phyloP scores from a whole-genome alignment of 2,888 invertebrate species.

The Spilarctia lutea region DNA sequence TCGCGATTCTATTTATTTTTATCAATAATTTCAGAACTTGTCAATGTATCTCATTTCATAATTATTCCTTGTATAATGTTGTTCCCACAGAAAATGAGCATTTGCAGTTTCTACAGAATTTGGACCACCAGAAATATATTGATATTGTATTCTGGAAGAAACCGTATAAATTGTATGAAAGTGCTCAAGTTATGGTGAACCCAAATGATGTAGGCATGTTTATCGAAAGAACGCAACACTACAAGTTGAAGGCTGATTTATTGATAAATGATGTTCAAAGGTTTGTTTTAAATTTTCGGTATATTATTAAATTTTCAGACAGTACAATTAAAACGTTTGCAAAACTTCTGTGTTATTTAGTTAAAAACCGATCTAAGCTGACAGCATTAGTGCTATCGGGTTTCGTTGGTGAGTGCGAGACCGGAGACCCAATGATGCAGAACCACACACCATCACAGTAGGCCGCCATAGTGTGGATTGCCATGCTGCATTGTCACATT shows the following conservation, averaged over 20 bases:
- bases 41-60: constrained; percentile 59
- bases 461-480: no score
- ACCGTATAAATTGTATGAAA: constrained; percentile 62
- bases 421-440: no score
- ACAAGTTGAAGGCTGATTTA: constrained; percentile 51
- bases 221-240: constrained; percentile 65
- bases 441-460: no score
- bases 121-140: constrained; percentile 65
- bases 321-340: background rate
- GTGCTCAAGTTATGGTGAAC: constrained; percentile 67
- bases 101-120: constrained; percentile 67
- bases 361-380: background rate
- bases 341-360: background rate
- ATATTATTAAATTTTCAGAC: background rate
- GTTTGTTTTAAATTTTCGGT: constrained; percentile 47
- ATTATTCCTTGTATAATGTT: constrained; percentile 60
- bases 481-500: no score
- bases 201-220: constrained; percentile 60
- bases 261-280: constrained; percentile 61
- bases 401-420: no score
- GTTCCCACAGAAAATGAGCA: constrained; percentile 60
- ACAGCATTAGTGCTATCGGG: no score
- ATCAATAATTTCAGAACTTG: constrained; percentile 55
- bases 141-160: constrained; percentile 69
- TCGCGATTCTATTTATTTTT: constrained; percentile 57